These are phyloP conservation scores for Dunckerocampus dactyliophorus DNA, from an alignment of 2,113 vertebrate species.

Conservation along the genomic window DNA sequence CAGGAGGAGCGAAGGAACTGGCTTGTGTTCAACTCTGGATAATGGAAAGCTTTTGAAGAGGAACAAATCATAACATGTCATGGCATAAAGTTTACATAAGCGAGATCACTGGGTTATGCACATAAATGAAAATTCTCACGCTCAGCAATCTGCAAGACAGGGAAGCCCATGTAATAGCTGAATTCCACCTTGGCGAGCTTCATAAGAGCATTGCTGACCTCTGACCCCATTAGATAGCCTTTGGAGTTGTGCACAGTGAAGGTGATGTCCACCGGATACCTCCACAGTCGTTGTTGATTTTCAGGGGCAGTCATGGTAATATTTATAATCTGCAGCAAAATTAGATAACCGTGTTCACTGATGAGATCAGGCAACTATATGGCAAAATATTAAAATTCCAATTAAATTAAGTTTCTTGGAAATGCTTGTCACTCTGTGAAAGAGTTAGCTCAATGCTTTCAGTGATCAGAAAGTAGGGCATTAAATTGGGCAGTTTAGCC, in stretches of 20 bases:
- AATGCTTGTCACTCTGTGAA: slow-evolving; percentile 3
- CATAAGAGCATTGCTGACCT: slow-evolving; percentile 84
- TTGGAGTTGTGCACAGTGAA: slow-evolving; percentile 73
- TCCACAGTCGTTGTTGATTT: slow-evolving; percentile 59
- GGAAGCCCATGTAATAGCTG: slow-evolving; percentile 94
- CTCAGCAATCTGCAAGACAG: slow-evolving; percentile 92
- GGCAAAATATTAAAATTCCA: not conserved
- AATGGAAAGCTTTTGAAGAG: slow-evolving; percentile 82
- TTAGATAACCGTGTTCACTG: slow-evolving; percentile 1
- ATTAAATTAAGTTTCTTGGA: not conserved
- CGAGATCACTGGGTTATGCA: not conserved
- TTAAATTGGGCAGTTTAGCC: not conserved
- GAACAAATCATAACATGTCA: not conserved
- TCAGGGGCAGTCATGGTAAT: slow-evolving; percentile 72
- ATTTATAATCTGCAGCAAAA: slow-evolving; percentile 82
- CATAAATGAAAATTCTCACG: slow-evolving; percentile 74
- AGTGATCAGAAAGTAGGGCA: slow-evolving; percentile 12
- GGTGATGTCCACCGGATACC: slow-evolving; percentile 82
- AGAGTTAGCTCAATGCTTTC: slow-evolving; percentile 7
- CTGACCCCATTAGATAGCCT: slow-evolving; percentile 81
- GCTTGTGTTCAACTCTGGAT: slow-evolving; percentile 89
- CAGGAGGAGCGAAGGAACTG: slow-evolving; percentile 89
- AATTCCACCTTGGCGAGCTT: slow-evolving; percentile 89
- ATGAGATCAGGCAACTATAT: not conserved
- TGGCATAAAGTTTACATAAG: not conserved